Conservation (phyloP, 2,113 vertebrate species). For the Caracal caracal region DNA sequence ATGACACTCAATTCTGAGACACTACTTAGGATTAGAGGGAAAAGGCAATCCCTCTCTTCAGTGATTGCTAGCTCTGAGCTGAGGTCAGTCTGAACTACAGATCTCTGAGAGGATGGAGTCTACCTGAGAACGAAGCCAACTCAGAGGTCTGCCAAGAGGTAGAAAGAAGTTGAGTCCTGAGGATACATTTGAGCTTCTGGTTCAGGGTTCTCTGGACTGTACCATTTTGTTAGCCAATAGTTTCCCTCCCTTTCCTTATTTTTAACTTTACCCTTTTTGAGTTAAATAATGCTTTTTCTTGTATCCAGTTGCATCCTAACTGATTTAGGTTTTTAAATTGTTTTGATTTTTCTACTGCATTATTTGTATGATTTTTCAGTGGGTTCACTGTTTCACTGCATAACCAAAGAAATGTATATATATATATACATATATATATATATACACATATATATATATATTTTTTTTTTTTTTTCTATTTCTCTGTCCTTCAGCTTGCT, state of each 20-base stretch:
- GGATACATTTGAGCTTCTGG: not conserved
- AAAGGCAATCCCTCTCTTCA: not conserved
- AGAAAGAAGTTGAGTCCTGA: not conserved
- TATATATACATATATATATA: too few relatives aligned
- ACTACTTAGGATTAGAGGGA: not conserved
- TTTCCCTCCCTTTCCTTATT: not conserved
- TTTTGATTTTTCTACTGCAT: slow-evolving; percentile 28
- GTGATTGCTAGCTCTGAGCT: not conserved
- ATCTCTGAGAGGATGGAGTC: not conserved
- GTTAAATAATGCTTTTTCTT: not conserved
- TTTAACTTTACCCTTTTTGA: not conserved
- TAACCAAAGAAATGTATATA: not conserved
- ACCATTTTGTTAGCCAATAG: not conserved
- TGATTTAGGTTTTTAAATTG: slow-evolving; percentile 7
- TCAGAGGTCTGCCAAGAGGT: not conserved
- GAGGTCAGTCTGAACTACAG: not conserved
- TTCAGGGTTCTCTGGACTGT: not conserved
- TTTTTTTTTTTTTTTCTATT: too few relatives aligned
- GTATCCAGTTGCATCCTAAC: not conserved
- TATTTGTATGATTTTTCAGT: not conserved
- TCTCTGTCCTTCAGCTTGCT: too few relatives aligned
- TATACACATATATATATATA: too few relatives aligned
- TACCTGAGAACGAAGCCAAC: not conserved
- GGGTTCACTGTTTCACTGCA: not conserved
- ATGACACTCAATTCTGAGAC: not conserved